Base-by-base conservation (phyloP, 2,797 vertebrate genomes). In the Spinus olivaceus region DNA sequence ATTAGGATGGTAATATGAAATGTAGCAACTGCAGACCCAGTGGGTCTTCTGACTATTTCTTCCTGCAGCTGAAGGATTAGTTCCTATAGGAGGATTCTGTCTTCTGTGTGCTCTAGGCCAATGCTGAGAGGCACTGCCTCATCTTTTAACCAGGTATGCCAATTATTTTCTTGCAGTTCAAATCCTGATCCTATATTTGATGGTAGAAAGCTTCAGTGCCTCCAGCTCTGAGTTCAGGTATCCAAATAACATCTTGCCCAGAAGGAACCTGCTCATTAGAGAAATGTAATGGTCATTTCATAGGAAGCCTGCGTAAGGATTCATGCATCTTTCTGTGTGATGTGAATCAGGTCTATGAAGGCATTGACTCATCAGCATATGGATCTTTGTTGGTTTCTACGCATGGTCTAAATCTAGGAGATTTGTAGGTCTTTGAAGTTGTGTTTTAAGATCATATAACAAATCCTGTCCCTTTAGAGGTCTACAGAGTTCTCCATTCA, bases 1-100 rank as follows among this genome's bases (percentile, higher is more conserved):
- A 19, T 81, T 73, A 70, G 32, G 30, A 61, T 79, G 14, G n/a
- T 42, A 70, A 35, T 65, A 70, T 16, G 61, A 96, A 77, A 78
- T 2, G 1, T 30, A 85, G 46, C 35, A 85, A 61, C 32, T 81
- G 33, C 21, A 49, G 61, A 72, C 6, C 27, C 0, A 0, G 4
- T 44, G 22, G 6, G 9, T 85, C 53, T 90, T 87, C 41, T 69
- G 44, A 49, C 27, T 78, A 17, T 71, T 89, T 82, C 51, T 92
- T 72, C 42, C 46, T 86, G 83, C 41, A 65, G 19, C 23, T 89
- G 63, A 69, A 78, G 42, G 57, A 64, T 78, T 33, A 57, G 41
- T 53, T 93, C 35, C 50, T 35, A 4, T 4, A 54, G 51, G 63
- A 89, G 11, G 56, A 91, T 78, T 92, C 30, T 65, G 35, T 69